Evolutionary conservation across 2,113 vertebrate genomes (phyloP).

Genomic region (Oceanites oceanicus): DNA sequence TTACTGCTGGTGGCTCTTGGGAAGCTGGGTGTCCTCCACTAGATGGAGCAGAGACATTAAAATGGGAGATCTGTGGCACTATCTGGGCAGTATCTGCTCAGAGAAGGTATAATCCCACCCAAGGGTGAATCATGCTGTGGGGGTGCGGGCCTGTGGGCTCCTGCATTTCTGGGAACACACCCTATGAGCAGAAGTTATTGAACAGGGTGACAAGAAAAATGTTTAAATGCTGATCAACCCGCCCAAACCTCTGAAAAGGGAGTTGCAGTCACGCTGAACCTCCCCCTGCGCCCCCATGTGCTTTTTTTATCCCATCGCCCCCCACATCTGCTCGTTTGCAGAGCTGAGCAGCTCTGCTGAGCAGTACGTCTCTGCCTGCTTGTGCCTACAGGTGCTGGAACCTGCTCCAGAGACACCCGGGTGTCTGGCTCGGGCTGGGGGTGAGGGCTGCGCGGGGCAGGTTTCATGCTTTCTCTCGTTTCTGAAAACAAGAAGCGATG

Average conservation of each 20-base stretch:
- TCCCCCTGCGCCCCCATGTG: conserved; percentile 52
- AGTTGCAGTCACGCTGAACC: conserved; percentile 65
- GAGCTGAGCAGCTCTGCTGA: conserved; percentile 27
- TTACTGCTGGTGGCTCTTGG: not conserved
- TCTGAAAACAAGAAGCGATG: not conserved
- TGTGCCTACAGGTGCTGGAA: not conserved
- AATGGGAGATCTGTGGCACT: not conserved
- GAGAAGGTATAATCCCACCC: conserved; percentile 55
- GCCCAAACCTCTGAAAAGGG: conserved; percentile 59
- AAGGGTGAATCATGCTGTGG: conserved; percentile 63
- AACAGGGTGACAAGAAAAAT: conserved; percentile 53
- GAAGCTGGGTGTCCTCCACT: conserved; percentile 30
- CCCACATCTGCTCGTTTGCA: conserved; percentile 45
- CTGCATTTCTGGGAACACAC: conserved; percentile 44
- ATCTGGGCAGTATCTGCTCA: not conserved
- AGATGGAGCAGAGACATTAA: conserved; percentile 60
- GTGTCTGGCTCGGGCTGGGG: not conserved
- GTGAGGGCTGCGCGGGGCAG: not conserved
- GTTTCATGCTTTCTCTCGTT: not conserved
- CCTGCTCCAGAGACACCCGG: not conserved
- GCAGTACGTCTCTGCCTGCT: conserved; percentile 4
- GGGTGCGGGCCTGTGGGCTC: conserved; percentile 65
- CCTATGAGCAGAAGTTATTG: conserved; percentile 54
- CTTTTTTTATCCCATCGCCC: conserved; percentile 60
- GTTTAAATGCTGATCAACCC: conserved; percentile 52